These are phyloP conservation scores for Theristicus caerulescens DNA, from an alignment of 2,113 vertebrate species.

Conservation along the genomic window DNA sequence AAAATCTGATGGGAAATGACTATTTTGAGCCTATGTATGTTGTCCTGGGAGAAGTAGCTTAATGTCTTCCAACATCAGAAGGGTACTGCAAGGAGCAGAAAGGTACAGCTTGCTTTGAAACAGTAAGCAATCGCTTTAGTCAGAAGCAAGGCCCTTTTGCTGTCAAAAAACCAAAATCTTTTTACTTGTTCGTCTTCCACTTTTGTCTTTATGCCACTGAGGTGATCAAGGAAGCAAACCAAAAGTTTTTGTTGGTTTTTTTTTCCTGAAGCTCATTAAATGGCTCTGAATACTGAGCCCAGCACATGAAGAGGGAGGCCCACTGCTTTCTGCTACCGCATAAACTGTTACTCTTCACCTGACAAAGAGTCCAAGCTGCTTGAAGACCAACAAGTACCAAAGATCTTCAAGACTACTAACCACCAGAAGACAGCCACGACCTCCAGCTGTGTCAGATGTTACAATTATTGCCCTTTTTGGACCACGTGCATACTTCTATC, in stretches of 20 bases:
- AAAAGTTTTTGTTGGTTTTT: not conserved
- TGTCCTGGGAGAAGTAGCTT: not conserved
- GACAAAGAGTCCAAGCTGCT: not conserved
- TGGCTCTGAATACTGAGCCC: not conserved
- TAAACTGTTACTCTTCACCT: not conserved
- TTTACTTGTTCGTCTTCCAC: not conserved
- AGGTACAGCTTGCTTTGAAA: not conserved
- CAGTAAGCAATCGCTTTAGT: not conserved
- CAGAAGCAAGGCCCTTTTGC: not conserved
- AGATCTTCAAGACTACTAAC: not conserved
- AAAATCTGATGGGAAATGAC: not conserved
- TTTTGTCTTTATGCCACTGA: not conserved
- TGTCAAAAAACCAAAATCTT: accelerated
- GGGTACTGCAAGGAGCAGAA: not conserved
- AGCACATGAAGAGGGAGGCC: not conserved
- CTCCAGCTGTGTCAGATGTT: not conserved
- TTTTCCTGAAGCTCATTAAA: not conserved
- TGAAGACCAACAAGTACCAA: not conserved
- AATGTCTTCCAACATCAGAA: not conserved
- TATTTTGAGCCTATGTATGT: not conserved
- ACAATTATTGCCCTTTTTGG: not conserved
- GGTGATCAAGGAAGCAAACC: not conserved
- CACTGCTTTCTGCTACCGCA: not conserved
- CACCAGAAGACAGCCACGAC: not conserved
- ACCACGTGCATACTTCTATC: not conserved